Evolutionary conservation across 2,888 invertebrate genomes (phyloP), one percentile per base, ranked within the genome.

Genomic region (Ellobium chinense): DNA sequence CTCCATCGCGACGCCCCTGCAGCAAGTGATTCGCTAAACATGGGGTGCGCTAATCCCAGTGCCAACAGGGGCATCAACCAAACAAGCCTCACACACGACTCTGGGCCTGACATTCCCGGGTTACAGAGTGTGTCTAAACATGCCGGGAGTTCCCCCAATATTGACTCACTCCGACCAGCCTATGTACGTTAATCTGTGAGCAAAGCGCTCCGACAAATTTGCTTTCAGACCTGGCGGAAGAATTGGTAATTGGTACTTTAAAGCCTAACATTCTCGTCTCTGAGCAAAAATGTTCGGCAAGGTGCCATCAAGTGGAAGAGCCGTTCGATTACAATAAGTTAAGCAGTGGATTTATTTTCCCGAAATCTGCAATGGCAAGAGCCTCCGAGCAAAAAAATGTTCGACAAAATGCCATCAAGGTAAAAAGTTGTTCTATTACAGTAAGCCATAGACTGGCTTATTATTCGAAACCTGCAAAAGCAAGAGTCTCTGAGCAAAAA

Each of bases 111-210:
- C 65, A 36, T 63, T 36, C 66, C 27, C 24, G 54, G 76, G 76
- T 76, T 66, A 56, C 7, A 39, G 7, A 31, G 76, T 46, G 24
- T 34, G 27, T n/a, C 24, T 34, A 65, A 65, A 76, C 76, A 76
- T 76, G 54, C 76, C 76, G 66, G n/a, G 76, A 34, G 76, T 76
- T 76, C 76, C 46, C 76, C 66, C 31, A 76, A 65, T 76, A 66
- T 76, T 76, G 39, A 31, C 54, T 56, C 36, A 56, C 34, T 12
- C 29, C 36, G 62, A 39, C 14, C 76, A n/a, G 12, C 27, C 37
- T 37, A 9, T 63, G 65, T 65, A 29, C 76, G 76, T 29, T 76
- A 76, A 76, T 66, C 76, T 21, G 27, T 36, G 34, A 24, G 66
- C 54, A 46, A 76, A 63, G 29, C 24, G 27, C 31, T n/a, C 27